Base-by-base conservation (phyloP, 37 sponge, comb jelly and placozoan species). In the Agelas oroides region DNA sequence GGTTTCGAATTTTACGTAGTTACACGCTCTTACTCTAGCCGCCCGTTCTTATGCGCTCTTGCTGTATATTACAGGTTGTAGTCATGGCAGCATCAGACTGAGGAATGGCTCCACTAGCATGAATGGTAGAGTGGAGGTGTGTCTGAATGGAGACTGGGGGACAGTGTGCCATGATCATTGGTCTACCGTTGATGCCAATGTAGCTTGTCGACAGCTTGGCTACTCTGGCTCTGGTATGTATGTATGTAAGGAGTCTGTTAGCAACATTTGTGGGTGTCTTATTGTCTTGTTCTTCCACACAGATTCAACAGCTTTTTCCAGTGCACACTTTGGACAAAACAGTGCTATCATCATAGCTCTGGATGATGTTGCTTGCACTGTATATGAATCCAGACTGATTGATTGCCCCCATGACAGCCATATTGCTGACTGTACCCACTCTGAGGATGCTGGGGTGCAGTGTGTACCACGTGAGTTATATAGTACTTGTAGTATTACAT, bases 121-220 rank as follows among this genome's bases (percentile, higher is more conserved):
- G 35, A 28, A 79, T 14, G 81, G 81, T 13, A 46, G 81, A 70
- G 81, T 79, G 41, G 81, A 79, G 74, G 81, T 79, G n/a, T 69
- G 81, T 73, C n/a, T 31, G 31, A 70, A 21, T 34, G 53, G 37
- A 53, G 59, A 25, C 31, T 68, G 67, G 84, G 59, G 57, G 27
- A 82, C 74, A 17, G 70, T 82, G 54, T 76, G 77, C 54, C 59
- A 76, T 59, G 60, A 76, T 56, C 3, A 16, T 1, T 76, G 77
- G 77, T 1, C 25, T 19, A 76, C 36, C 28, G 35, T n/a, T 57
- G 84, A 82, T 73, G 84, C 84, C 27, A 33, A 52, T 11, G 27
- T 61, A 5, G 62, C 62, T 5, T 61, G 62, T 25, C 62, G 62
- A 61, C 62, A 61, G 14, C 62, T 61, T 61, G 62, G 62, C 2